Percentiles rank a stretch among this genome's conserved stretches.
phyloP scores from a whole-genome alignment of 2,113 vertebrate genomes.

The Spilogale gracilis region DNA sequence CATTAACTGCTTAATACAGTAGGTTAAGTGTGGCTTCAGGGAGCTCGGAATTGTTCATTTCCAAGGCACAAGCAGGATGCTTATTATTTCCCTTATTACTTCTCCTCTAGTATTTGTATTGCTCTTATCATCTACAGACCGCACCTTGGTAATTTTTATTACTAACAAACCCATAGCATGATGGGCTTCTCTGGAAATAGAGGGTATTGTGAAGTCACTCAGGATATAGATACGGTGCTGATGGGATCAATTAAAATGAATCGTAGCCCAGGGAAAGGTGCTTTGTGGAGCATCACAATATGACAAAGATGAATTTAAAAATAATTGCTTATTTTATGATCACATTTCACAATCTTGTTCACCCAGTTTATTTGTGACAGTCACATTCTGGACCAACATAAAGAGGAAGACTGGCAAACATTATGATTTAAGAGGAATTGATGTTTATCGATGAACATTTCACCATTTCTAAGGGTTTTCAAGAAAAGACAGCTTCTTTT shows the following conservation, averaged over 20 bases:
- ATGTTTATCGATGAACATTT: not conserved
- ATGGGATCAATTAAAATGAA: constrained; percentile 72
- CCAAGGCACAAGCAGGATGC: constrained; percentile 17
- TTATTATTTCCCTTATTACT: constrained; percentile 72
- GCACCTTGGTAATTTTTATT: constrained; percentile 72
- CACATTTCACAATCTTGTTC: constrained; percentile 52
- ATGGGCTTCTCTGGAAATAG: constrained; percentile 67
- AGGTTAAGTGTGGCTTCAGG: constrained; percentile 78
- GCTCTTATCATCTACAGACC: constrained; percentile 38
- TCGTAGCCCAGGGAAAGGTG: constrained; percentile 54
- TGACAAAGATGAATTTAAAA: constrained; percentile 65
- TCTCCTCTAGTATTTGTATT: constrained; percentile 69
- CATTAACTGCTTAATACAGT: constrained; percentile 63
- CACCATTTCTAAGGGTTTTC: constrained; percentile 54
- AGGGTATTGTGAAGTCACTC: constrained; percentile 54
- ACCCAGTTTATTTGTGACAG: constrained; percentile 62
- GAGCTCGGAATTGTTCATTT: constrained; percentile 50
- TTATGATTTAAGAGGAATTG: constrained; percentile 44
- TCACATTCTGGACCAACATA: constrained; percentile 18
- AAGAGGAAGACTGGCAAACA: constrained; percentile 34
- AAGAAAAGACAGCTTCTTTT: constrained; percentile 34
- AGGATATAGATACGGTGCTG: constrained; percentile 46
- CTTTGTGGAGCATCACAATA: constrained; percentile 63
- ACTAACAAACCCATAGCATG: constrained; percentile 61
- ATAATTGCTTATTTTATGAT: constrained; percentile 70